Percentiles rank a stretch among this genome's conserved stretches.
Evolutionary conservation across 1,140 invertebrate species (phyloP).

Genomic region (Lasioglossum baleicum): DNA sequence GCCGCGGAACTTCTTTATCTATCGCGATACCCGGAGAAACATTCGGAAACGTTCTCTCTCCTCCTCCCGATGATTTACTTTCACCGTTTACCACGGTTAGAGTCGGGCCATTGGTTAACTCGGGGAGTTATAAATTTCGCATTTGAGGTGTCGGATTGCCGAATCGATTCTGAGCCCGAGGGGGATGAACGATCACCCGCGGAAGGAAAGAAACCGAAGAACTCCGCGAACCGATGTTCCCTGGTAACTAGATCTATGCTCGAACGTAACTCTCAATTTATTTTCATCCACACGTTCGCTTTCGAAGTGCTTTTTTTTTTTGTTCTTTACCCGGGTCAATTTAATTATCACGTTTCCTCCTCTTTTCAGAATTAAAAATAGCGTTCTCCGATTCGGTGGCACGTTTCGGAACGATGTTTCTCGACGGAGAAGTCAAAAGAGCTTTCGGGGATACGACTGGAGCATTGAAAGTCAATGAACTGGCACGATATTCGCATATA

Average conservation of each 20-base stretch:
- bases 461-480: too few species aligned
- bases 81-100: slow-evolving; percentile 1
- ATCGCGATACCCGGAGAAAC: slow-evolving; percentile 22
- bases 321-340: too few species aligned
- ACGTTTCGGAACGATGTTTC: too few species aligned
- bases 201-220: slow-evolving; percentile 11
- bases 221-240: neutral
- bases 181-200: neutral
- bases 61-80: slow-evolving; percentile 28
- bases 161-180: neutral
- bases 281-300: too few species aligned
- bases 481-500: too few species aligned
- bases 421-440: too few species aligned
- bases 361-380: too few species aligned
- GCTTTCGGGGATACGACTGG: too few species aligned
- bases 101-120: neutral
- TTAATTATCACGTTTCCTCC: too few species aligned
- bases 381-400: too few species aligned
- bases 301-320: too few species aligned
- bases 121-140: slow-evolving; percentile 28
- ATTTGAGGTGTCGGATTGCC: slow-evolving; percentile 16
- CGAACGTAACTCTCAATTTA: neutral
- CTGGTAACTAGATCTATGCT: neutral
- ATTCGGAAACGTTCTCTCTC: neutral
- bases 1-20: slow-evolving; percentile 37